phyloP scores from a whole-genome alignment of 2,888 invertebrate species.

The Pecten maximus region DNA sequence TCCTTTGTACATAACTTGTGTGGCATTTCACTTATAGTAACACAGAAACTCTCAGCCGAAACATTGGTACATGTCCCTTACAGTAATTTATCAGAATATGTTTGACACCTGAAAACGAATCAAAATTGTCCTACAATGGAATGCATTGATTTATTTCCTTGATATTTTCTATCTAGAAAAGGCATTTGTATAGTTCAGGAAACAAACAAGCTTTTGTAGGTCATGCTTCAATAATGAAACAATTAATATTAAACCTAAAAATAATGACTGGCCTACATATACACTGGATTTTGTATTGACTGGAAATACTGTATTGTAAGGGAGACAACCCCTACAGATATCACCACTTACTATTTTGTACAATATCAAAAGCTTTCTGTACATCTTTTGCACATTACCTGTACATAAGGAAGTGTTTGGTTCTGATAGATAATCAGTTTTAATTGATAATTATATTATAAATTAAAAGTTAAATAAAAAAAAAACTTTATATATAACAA shows the following conservation, averaged over 20 bases:
- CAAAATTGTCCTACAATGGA: neutral
- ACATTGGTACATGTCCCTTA: neutral
- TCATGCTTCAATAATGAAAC: neutral
- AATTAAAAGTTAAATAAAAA: too few species aligned
- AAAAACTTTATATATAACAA: too few species aligned
- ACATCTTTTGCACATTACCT: too few species aligned
- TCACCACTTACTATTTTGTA: neutral
- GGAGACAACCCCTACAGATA: neutral
- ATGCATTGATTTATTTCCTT: neutral
- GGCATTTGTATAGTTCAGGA: neutral
- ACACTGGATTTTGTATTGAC: too few species aligned
- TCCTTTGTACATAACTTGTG: neutral
- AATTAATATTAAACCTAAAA: too few species aligned
- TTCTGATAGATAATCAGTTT: too few species aligned
- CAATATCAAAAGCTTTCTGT: neutral
- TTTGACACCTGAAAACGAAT: neutral
- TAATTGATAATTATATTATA: too few species aligned
- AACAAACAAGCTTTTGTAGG: neutral
- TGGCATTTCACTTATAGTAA: neutral
- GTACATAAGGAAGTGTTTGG: too few species aligned
- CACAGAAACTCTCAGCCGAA: neutral
- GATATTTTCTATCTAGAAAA: neutral
- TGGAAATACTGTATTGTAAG: neutral
- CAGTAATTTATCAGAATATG: neutral
- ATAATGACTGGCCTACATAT: too few species aligned